Evolutionary conservation across 2,113 vertebrate species (phyloP), one percentile per base, ranked within the genome.

Genomic region (Hippocampus guttulatus): DNA sequence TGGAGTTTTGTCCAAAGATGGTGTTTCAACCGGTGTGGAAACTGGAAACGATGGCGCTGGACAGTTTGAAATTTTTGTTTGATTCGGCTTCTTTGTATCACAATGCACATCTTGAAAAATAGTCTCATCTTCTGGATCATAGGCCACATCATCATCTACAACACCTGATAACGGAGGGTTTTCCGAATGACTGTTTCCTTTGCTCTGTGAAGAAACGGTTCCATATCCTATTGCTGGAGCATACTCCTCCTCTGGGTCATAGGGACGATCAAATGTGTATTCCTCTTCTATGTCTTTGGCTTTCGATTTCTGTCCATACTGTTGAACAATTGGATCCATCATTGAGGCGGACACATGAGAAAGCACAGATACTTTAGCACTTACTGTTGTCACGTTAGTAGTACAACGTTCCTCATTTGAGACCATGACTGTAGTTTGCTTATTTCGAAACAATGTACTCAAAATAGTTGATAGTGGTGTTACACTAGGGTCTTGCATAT

Each of bases 221-320:
- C 85, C 87, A 69, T 90, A 92, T 71, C 88, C 91, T 66, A 87
- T 87, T 75, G 93, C 92, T 0, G 95, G 94, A 67, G 93, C 91
- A 8, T 98, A 98, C 73, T 98, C 96, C 41, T 98, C 96, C 72
- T 98, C 96, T 3, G 97, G 96, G 83, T 99, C 96, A 10, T 98
- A 98, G 0, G 96, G 96, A 57, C 96, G 91, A 75, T 98, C 95
- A 47, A 95, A 88, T 43, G 91, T 94, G 71, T 93, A 93, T 64
- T 94, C 91, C 45, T 84, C 80, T 74, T 87, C 76, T 51, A 88
- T 63, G 51, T 93, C 90, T 73, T 94, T 83, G 12, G 90, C 91
- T 82, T 94, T 95, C 0, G 92, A 93, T 85, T 94, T 91, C 82
- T 95, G 94, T n/a, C 94, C 96, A 5, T 94, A 98, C 79, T 95